phyloP scores from a whole-genome alignment of 2,797 vertebrate species.

The Mionectes olivaceus region DNA sequence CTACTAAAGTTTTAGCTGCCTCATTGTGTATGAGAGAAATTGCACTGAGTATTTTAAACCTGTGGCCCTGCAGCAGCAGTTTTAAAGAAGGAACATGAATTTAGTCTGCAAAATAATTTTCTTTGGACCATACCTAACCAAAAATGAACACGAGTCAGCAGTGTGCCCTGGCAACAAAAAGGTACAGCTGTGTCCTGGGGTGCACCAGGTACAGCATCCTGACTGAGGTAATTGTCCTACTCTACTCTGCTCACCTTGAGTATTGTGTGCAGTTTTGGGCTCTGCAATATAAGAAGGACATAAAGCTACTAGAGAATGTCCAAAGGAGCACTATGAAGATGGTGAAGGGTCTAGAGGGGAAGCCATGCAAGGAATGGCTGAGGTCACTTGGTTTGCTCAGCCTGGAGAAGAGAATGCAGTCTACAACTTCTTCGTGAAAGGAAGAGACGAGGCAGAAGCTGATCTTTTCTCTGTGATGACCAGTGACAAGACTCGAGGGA shows the following conservation, averaged over 20 bases:
- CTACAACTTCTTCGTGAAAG: accelerated
- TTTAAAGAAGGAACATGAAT: conserved; percentile 67
- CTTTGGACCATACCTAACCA: conserved; percentile 72
- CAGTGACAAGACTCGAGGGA: accelerated
- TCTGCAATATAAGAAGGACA: background rate
- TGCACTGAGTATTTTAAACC: conserved; percentile 59
- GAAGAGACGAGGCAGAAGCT: background rate
- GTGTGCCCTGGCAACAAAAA: background rate
- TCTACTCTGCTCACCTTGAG: background rate
- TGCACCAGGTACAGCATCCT: accelerated
- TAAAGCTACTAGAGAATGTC: background rate
- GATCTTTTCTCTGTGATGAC: background rate
- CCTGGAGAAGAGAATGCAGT: background rate
- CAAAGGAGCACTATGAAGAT: background rate
- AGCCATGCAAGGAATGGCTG: accelerated
- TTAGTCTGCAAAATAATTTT: conserved; percentile 65
- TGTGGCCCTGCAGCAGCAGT: conserved; percentile 30
- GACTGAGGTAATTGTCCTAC: background rate
- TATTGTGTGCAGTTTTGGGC: background rate
- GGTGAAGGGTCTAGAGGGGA: background rate
- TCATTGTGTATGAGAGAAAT: conserved; percentile 40
- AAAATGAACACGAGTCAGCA: background rate
- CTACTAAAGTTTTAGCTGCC: conserved; percentile 45
- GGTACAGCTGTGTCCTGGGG: accelerated
- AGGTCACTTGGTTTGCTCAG: background rate